Base-by-base conservation (phyloP, 2,113 vertebrate species). In the Muscicapa adusta region DNA sequence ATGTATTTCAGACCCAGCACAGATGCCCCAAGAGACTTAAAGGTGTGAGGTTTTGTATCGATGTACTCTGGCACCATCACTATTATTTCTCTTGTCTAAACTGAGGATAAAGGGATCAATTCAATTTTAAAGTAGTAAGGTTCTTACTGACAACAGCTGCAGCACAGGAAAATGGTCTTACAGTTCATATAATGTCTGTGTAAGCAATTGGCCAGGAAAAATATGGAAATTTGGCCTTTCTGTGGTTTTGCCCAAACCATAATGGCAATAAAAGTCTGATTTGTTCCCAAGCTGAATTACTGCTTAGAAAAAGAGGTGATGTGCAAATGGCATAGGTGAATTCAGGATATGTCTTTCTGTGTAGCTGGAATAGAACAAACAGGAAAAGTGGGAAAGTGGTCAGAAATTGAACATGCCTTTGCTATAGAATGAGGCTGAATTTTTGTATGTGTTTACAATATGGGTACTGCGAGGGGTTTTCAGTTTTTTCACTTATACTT, bases 391-490 rank as follows among this genome's bases (percentile, higher is more conserved):
- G 24, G 33, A 61, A 83, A 62, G 12, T 33, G 2, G 10, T 40
- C 23, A n/a, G 17, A 16, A 56, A 38, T 43, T 58, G 25, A 68
- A 65, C 12, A 51, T n/a, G 10, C 2, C 7, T 57, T 91, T 61
- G 23, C 6, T 66, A 57, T n/a, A 85, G 16, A 72, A 75, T 24
- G 19, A 88, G 85, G n/a, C 9, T 18, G 9, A 54, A 7, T 23
- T 85, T 85, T 72, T 33, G 1, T 57, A 12, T 65, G 5, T 71
- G 8, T 71, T 89, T 76, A 14, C 31, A 82, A 36, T 79, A 79
- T 22, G 25, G 18, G 5, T 45, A 62, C 23, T 57, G 20, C 0
- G 1, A 24, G 1, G 8, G 3, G 5, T 60, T 63, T 53, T 8
- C 47, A 71, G 20, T 1, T 20, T 6, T 91, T 92, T 57, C 31